These are phyloP conservation scores for Sula dactylatra DNA, from an alignment of 2,113 vertebrate species.

Conservation along the genomic window DNA sequence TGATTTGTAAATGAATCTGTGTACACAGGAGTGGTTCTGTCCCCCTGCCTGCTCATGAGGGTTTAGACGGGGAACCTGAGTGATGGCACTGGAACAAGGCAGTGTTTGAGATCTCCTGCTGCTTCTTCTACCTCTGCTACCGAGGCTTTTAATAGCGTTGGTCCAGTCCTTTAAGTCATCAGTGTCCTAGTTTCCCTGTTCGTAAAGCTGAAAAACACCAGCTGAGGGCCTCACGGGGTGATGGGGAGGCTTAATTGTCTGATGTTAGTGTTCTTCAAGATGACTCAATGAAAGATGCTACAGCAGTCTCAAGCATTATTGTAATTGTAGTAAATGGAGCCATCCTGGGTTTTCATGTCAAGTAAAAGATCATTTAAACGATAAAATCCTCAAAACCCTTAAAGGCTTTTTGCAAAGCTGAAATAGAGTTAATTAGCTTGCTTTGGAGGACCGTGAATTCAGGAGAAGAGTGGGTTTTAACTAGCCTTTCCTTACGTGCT, in stretches of 20 bases:
- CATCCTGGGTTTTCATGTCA: neutral
- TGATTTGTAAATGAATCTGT: neutral
- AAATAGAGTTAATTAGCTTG: neutral
- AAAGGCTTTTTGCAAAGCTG: neutral
- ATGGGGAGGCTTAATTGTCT: neutral
- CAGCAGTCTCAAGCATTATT: neutral
- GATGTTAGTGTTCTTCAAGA: neutral
- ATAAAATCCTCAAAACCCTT: neutral
- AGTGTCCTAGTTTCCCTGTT: neutral
- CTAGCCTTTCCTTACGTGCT: neutral
- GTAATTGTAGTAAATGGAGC: neutral
- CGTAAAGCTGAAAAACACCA: neutral
- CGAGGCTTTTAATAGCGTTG: neutral
- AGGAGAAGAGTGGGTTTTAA: neutral
- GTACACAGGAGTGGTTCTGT: neutral
- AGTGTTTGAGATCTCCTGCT: neutral
- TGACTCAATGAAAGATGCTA: neutral
- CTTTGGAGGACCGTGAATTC: neutral
- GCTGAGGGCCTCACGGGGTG: neutral
- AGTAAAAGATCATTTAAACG: slow-evolving; percentile 8
- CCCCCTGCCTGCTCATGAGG: neutral
- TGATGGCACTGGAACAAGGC: neutral
- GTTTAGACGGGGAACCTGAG: neutral
- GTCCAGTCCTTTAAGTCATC: neutral
- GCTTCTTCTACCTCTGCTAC: neutral